Percentiles rank a stretch among this genome's conserved stretches.
phyloP scores from a whole-genome alignment of 1,140 invertebrate species.

The Drosophila rufa region DNA sequence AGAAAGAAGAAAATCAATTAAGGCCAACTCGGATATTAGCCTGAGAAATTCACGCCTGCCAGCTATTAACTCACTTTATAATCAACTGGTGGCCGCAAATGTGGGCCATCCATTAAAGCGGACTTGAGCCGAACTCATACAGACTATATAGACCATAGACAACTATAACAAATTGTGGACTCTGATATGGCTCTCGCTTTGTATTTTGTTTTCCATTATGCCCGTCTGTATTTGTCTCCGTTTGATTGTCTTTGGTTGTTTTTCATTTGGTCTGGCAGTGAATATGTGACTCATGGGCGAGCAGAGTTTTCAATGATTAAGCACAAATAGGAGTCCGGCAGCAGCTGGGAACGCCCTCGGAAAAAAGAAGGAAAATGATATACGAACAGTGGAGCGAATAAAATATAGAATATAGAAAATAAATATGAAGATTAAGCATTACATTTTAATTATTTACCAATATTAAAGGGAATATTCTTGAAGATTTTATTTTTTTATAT shows the following conservation, averaged over 20 bases:
- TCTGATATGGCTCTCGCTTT: constrained; percentile 22
- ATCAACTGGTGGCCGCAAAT: constrained; percentile 44
- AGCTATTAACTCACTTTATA: constrained; percentile 34
- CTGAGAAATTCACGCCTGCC: constrained; percentile 35
- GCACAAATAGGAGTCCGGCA: constrained; percentile 42
- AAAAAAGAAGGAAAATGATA: neutral
- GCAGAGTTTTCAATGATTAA: constrained; percentile 49
- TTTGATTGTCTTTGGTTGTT: constrained; percentile 33
- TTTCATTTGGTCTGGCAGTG: constrained; percentile 30
- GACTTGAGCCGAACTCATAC: constrained; percentile 21
- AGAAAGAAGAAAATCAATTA: constrained; percentile 62
- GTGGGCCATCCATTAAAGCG: constrained; percentile 47
- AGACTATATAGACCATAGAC: neutral
- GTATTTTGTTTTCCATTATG: constrained; percentile 22
- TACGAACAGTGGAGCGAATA: neutral
- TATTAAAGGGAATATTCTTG: too few relatives aligned
- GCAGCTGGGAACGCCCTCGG: constrained; percentile 43
- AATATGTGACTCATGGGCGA: constrained; percentile 38
- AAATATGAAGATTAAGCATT: neutral
- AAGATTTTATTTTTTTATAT: neutral
- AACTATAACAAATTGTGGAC: constrained; percentile 39
- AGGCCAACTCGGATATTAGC: constrained; percentile 40
- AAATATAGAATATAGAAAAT: too few relatives aligned
- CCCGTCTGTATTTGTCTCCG: constrained; percentile 19
- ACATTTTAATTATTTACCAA: too few relatives aligned